Base-by-base conservation (phyloP, 2,113 vertebrate genomes). In the Propithecus coquereli region DNA sequence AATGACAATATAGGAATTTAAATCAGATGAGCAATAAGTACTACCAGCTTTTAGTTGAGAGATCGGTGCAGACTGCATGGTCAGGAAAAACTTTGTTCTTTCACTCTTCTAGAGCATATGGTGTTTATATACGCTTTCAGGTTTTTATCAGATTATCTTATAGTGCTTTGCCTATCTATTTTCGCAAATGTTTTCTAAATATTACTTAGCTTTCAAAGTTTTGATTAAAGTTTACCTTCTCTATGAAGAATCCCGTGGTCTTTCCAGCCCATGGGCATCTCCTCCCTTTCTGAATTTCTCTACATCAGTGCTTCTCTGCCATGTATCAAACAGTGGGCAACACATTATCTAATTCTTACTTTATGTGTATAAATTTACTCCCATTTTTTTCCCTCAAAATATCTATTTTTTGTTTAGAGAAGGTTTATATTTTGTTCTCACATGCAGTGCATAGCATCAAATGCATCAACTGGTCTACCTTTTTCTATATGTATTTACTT, bases 1-100 rank as follows among this genome's bases (percentile, higher is more conserved):
- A 97, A 95, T 95, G 90, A 70, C 79, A 97, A 95, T 90, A 81
- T 86, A 93, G 74, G 83, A 94, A 91, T 95, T 95, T 93, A 96
- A 96, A 97, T 97, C 90, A 97, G 91, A 94, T 84, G 65, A 83
- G 80, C 83, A 97, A 61, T 96, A 96, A 94, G 77, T 59, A 71
- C 87, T 85, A 90, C 66, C 90, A 94, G 59, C 25, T 93, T 93
- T 96, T 82, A 65, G 71, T 82, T 76, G 52, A 84, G 74, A 81
- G 74, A 94, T 85, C 57, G 50, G 59, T 80, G 30, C 34, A 43
- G 50, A 68, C 30, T 66, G 20, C 80, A 71, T 96, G 70, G 57
- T 95, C 57, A 77, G 59, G 70, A 90, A 84, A 80, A 79, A 45
- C 37, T 79, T 90, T 54, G 2, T 73, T 88, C 32, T 77, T 74